Evolutionary conservation across 2,797 vertebrate species (phyloP), one percentile per base, ranked within the genome.

Genomic region (Crocidura indochinensis): DNA sequence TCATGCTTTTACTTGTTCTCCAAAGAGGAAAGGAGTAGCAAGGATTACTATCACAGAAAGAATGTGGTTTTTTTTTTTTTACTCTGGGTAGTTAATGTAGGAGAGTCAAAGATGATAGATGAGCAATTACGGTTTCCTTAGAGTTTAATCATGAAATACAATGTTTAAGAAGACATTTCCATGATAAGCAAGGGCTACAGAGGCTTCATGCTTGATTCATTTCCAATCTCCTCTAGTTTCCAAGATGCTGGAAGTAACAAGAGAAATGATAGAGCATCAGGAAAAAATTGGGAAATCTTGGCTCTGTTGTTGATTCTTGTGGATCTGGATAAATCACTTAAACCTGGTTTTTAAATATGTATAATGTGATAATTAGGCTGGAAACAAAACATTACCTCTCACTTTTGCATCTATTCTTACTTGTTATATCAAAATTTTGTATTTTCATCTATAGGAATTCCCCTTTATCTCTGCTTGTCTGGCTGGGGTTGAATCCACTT

Each of bases 21-120:
- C 80, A 0, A 96, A 80, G 15, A 97, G 93, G 94, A 91, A 96
- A 96, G 95, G 92, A 97, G 94, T 67, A 97, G 94, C 87, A 89
- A 92, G 96, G 93, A 97, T 98, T 97, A 97, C 97, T 97, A 93
- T 96, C 88, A 1, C 95, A 91, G 93, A 92, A 97, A 95, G 98
- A 98, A 98, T 98, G 97, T 95, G 94, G 97, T 97, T 97, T 97
- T 97, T 2, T 97, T 97, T 2, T 38, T 38, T 95, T 97, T 97
- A 97, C 97, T 95, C 84, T 91, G 96, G 93, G 94, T 91, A 95
- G 94, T 97, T 96, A 91, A 65, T 75, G 71, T 65, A 88, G 91
- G 62, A 95, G 95, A 94, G 95, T 94, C 94, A 95, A 96, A 96
- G 97, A 97, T 96, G 97, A 97, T 88, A 95, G 93, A 96, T 84